Percentiles rank a stretch among this genome's conserved stretches.
Evolutionary conservation across 2,888 invertebrate species (phyloP).

Genomic region (Nephrotoma flavescens): DNA sequence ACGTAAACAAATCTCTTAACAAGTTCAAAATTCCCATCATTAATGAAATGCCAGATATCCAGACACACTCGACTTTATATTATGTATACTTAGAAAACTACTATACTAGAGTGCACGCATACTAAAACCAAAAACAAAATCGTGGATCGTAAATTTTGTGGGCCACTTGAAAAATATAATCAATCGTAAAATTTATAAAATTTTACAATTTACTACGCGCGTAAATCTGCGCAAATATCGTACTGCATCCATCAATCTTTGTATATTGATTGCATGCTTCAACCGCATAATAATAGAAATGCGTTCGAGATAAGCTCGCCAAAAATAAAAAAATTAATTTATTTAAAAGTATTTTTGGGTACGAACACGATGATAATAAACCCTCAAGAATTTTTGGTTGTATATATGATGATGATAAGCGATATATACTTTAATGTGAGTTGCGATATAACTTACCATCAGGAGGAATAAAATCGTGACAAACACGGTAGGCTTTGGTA

Average conservation of each 20-base stretch:
- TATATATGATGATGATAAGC: neutral
- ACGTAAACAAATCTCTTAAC: neutral
- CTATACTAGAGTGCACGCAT: neutral
- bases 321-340: neutral
- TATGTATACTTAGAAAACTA: neutral
- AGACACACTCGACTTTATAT: neutral
- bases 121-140: neutral
- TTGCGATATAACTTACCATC: constrained; percentile 47
- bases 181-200: neutral
- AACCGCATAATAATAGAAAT: neutral
- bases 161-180: neutral
- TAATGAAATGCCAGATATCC: neutral
- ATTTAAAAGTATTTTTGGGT: neutral
- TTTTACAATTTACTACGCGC: neutral
- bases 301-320: neutral
- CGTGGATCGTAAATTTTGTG: neutral
- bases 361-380: neutral
- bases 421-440: neutral
- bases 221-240: neutral
- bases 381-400: neutral
- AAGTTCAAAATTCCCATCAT: neutral
- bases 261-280: neutral
- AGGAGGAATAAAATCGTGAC: constrained; percentile 82
- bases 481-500: constrained; percentile 83
- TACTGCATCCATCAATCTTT: neutral